Percentiles rank a stretch among this genome's conserved stretches.
These are phyloP conservation scores for Cordilura impudica DNA, from an alignment of 2,888 invertebrate genomes.

Conservation along the genomic window DNA sequence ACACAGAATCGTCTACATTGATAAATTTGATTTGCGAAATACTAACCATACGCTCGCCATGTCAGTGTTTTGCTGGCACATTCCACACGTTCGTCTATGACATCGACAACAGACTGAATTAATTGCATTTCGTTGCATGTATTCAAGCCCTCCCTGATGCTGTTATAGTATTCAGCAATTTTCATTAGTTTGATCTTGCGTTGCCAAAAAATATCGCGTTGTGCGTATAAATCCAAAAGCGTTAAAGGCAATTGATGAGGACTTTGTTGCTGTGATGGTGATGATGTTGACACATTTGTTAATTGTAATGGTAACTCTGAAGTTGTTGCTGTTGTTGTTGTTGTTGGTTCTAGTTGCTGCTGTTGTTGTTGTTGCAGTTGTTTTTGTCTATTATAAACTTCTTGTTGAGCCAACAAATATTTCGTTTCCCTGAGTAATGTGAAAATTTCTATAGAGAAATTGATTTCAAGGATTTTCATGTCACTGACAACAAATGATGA, in stretches of 20 bases:
- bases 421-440: slow-evolving; percentile 88
- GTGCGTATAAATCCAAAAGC: slow-evolving; percentile 69
- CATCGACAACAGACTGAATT: slow-evolving; percentile 85
- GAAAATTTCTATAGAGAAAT: slow-evolving; percentile 80
- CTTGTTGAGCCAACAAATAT: slow-evolving; percentile 84
- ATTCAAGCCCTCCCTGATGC: slow-evolving; percentile 81
- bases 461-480: slow-evolving; percentile 66
- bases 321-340: slow-evolving; percentile 10
- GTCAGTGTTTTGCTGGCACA: slow-evolving; percentile 84
- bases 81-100: slow-evolving; percentile 85
- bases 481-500: slow-evolving; percentile 48
- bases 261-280: slow-evolving; percentile 58
- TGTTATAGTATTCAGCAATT: slow-evolving; percentile 89
- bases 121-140: slow-evolving; percentile 86
- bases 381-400: slow-evolving; percentile 31
- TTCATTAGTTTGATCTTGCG: slow-evolving; percentile 79
- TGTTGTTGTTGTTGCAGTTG: slow-evolving; percentile 4
- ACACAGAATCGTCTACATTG: background rate
- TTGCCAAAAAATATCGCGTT: slow-evolving; percentile 72
- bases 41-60: slow-evolving; percentile 90
- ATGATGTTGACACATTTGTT: slow-evolving; percentile 35
- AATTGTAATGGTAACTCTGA: slow-evolving; percentile 31
- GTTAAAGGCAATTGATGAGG: slow-evolving; percentile 65
- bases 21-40: background rate
- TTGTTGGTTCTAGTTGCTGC: slow-evolving; percentile 17